Evolutionary conservation across 2,113 vertebrate genomes (phyloP).

Genomic region (Dasyurus viverrinus): DNA sequence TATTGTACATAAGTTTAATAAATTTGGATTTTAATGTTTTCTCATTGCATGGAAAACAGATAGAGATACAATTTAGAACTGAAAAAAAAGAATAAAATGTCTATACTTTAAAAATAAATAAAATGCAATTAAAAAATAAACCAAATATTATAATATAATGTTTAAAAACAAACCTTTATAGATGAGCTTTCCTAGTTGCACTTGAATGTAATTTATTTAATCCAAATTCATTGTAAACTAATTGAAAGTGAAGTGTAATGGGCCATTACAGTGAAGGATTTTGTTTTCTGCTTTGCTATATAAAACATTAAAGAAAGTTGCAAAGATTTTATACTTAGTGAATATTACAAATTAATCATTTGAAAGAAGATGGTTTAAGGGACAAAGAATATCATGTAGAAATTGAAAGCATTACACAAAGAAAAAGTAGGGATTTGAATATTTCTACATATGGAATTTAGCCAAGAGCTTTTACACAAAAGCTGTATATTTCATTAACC

Average conservation of each 20-base stretch:
- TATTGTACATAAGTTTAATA: neutral
- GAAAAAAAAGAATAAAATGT: neutral
- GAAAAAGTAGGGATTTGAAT: neutral
- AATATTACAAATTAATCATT: neutral
- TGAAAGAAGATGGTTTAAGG: neutral
- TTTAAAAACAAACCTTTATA: neutral
- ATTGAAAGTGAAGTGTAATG: too few relatives aligned
- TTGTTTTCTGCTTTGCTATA: slow-evolving; percentile 13
- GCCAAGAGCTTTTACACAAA: slow-evolving; percentile 8
- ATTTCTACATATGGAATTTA: neutral
- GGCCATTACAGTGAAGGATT: neutral
- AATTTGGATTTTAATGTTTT: neutral
- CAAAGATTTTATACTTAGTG: neutral
- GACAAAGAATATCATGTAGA: neutral
- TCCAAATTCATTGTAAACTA: neutral
- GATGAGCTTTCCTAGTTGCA: neutral
- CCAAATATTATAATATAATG: neutral
- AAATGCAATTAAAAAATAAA: neutral
- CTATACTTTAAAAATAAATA: neutral
- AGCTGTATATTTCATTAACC: neutral
- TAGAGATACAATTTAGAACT: neutral
- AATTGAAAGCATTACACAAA: neutral
- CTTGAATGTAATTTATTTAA: neutral
- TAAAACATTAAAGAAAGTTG: slow-evolving; percentile 21
- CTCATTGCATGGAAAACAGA: neutral